Conservation (phyloP, 2,113 vertebrate genomes). For the Myanophis thanlyinensis region DNA sequence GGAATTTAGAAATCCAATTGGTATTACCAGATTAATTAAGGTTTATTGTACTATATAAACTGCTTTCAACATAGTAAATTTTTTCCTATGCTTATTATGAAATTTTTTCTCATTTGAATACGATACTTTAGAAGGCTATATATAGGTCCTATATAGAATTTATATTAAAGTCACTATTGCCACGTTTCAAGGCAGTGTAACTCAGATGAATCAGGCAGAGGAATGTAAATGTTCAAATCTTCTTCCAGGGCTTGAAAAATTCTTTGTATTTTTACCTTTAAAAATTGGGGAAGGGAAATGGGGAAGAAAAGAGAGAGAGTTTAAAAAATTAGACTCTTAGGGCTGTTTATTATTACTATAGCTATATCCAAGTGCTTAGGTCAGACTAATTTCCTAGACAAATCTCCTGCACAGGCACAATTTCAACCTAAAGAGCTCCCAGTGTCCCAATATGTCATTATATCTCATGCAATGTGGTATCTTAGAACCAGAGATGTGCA, state of each 20-base stretch:
- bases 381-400: not conserved
- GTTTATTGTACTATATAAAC: not conserved
- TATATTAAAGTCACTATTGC: not conserved
- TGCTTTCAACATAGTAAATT: not conserved
- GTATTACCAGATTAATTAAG: not conserved
- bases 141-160: not conserved
- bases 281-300: not conserved
- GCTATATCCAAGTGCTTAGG: not conserved
- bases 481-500: not conserved
- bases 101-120: not conserved
- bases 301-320: not conserved
- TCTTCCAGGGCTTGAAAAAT: constrained; percentile 51
- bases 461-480: not conserved
- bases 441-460: not conserved
- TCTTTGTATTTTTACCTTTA: constrained; percentile 52
- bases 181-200: not conserved
- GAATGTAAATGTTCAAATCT: constrained; percentile 40
- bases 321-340: not conserved
- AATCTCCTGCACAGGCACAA: not conserved
- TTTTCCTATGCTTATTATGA: not conserved
- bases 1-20: not conserved
- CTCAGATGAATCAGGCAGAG: constrained; percentile 20
- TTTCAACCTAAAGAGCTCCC: not conserved
- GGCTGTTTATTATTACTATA: not conserved
- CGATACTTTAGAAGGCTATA: not conserved